Conservation (phyloP, 2,888 invertebrate genomes). For the Drosophila mercatorum region DNA sequence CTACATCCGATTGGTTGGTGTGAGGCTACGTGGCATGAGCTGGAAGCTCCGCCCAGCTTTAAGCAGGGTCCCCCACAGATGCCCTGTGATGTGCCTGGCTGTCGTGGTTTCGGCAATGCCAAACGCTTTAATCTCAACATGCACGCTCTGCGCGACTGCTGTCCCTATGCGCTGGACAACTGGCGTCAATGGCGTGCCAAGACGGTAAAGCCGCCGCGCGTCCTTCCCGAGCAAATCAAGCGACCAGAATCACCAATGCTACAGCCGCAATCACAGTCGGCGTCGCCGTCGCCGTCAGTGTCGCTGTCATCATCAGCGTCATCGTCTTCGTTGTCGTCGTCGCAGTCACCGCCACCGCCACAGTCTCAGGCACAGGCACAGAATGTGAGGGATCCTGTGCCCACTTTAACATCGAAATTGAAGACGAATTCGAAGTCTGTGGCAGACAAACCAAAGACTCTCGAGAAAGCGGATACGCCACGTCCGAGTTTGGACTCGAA, state of each 20-base stretch:
- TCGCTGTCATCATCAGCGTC: background rate
- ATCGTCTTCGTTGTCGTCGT: background rate
- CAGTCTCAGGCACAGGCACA: background rate
- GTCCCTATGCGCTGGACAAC: slow-evolving; percentile 88
- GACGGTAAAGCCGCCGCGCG: slow-evolving; percentile 77
- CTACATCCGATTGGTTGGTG: slow-evolving; percentile 97
- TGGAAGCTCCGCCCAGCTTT: slow-evolving; percentile 92
- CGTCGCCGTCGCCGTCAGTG: background rate
- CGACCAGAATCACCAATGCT: slow-evolving; percentile 9
- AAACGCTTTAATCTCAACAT: slow-evolving; percentile 91
- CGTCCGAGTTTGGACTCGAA: slow-evolving; percentile 16
- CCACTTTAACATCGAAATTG: background rate
- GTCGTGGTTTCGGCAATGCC: slow-evolving; percentile 95
- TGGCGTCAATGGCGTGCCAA: slow-evolving; percentile 81
- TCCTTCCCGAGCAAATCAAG: slow-evolving; percentile 52
- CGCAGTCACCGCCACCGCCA: background rate
- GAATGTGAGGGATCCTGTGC: background rate
- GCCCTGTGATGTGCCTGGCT: slow-evolving; percentile 93
- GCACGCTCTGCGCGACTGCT: slow-evolving; percentile 90
- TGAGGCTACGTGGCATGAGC: slow-evolving; percentile 92
- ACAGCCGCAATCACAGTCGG: background rate
- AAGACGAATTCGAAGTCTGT: background rate
- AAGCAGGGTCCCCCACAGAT: slow-evolving; percentile 80
- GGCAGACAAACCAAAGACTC: slow-evolving; percentile 1
- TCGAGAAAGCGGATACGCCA: slow-evolving; percentile 8